phyloP scores from a whole-genome alignment of 2,888 invertebrate genomes.

The Dryobota labecula region DNA sequence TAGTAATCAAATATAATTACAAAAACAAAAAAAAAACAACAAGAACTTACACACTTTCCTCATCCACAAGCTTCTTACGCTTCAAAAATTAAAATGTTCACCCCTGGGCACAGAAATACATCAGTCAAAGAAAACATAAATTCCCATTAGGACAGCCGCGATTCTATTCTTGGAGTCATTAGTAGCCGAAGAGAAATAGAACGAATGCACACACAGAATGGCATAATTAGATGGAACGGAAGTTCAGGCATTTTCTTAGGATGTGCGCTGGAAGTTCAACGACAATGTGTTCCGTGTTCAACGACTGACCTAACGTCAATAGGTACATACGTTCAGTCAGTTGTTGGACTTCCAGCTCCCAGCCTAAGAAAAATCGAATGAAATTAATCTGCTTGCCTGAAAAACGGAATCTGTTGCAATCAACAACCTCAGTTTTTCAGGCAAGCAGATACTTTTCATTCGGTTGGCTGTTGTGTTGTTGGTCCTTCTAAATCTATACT shows the following conservation, averaged over 20 bases:
- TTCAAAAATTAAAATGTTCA: slow-evolving; percentile 21
- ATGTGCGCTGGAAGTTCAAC: slow-evolving; percentile 23
- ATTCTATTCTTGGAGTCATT: slow-evolving; percentile 79
- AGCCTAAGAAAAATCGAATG: too few species aligned
- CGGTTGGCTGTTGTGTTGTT: too few species aligned
- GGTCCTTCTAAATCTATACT: background rate
- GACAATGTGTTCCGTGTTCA: too few species aligned
- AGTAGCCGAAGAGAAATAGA: slow-evolving; percentile 69
- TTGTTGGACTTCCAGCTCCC: too few species aligned
- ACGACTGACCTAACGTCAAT: slow-evolving; percentile 8
- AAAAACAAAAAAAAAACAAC: too few species aligned
- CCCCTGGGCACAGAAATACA: slow-evolving; percentile 49
- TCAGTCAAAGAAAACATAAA: slow-evolving; percentile 65
- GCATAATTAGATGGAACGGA: slow-evolving; percentile 58
- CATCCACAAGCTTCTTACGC: background rate
- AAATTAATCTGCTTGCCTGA: too few species aligned
- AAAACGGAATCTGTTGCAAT: too few species aligned
- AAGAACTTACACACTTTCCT: slow-evolving; percentile 8
- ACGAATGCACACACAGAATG: slow-evolving; percentile 55
- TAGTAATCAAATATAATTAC: too few species aligned
- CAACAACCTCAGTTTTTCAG: slow-evolving; percentile 1
- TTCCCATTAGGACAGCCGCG: slow-evolving; percentile 56
- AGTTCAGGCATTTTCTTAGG: slow-evolving; percentile 51
- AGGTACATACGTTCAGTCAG: too few species aligned
- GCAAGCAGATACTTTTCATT: background rate